These are phyloP conservation scores for Haemorhous mexicanus DNA, from an alignment of 2,113 vertebrate genomes.

Conservation along the genomic window DNA sequence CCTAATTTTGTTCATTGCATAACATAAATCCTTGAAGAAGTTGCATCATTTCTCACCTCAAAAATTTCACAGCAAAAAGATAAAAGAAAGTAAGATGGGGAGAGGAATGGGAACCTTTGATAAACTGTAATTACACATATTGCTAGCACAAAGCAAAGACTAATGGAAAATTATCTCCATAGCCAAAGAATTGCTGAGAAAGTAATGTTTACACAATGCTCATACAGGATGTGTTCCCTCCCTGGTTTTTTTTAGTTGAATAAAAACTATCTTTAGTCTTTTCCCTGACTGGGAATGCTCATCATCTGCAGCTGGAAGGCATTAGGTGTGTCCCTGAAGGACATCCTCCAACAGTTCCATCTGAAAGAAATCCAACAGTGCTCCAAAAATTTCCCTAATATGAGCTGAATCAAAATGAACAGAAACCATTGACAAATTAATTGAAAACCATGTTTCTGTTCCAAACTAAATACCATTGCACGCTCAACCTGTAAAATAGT, in stretches of 20 bases:
- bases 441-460: neutral
- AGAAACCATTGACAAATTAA: neutral
- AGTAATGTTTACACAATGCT: neutral
- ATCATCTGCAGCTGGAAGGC: neutral
- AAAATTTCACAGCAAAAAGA: neutral
- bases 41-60: neutral
- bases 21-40: neutral
- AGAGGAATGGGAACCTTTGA: neutral
- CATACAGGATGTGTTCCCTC: rapidly evolving
- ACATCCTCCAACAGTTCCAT: neutral
- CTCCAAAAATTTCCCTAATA: neutral
- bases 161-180: neutral
- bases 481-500: neutral
- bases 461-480: neutral
- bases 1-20: neutral
- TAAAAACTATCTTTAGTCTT: neutral
- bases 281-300: neutral
- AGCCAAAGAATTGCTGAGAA: neutral
- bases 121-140: neutral
- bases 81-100: neutral
- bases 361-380: neutral
- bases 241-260: neutral
- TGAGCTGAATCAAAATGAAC: neutral
- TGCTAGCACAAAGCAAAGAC: neutral
- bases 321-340: neutral